Evolutionary conservation across 2,113 vertebrate genomes (phyloP).

Genomic region (Mastomys coucha): DNA sequence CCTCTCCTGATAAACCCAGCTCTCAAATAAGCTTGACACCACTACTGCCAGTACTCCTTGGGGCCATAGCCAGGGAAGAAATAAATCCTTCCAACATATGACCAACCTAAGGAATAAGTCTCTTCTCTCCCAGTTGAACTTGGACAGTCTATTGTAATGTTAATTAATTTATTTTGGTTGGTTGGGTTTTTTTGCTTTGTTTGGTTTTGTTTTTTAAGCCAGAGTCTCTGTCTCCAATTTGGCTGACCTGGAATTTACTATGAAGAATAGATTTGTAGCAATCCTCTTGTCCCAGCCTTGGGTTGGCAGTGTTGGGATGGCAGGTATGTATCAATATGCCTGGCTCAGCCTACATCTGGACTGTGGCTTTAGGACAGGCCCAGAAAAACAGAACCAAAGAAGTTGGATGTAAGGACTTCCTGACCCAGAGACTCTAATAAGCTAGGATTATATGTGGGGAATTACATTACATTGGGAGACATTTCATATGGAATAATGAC

Average conservation of each 20-base stretch:
- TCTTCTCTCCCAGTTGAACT: not conserved
- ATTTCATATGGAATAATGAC: not conserved
- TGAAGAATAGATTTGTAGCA: too few species aligned
- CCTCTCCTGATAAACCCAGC: not conserved
- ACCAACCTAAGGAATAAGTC: not conserved
- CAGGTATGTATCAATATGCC: not conserved
- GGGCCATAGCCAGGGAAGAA: not conserved
- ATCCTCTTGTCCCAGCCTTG: not conserved
- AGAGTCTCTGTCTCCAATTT: not conserved
- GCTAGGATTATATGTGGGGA: too few species aligned
- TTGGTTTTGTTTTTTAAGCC: not conserved
- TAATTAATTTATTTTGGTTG: not conserved
- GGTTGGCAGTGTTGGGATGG: not conserved
- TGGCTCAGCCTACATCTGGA: not conserved
- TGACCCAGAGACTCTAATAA: not conserved
- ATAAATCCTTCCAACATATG: not conserved
- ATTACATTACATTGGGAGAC: not conserved
- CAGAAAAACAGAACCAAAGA: not conserved
- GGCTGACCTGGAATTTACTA: not conserved
- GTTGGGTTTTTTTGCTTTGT: not conserved
- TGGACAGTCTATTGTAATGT: rapidly evolving
- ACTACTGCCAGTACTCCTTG: not conserved
- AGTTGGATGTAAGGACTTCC: not conserved
- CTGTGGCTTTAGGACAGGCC: not conserved
- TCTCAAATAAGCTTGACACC: not conserved